Conservation (phyloP, 2,888 invertebrate species). For the Meiosimyza decipiens region DNA sequence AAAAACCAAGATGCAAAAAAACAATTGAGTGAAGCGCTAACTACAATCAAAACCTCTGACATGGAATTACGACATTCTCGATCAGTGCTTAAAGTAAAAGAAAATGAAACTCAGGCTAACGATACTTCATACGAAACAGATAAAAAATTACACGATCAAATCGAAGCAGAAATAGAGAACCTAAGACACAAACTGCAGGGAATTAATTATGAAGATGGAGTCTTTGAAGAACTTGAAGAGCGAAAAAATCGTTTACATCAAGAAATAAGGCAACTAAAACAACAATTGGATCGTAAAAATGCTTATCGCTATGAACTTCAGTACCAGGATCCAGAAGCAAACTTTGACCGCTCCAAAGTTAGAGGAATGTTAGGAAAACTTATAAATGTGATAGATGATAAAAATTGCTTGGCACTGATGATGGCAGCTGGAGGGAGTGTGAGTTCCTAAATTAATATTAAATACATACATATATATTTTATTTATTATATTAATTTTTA, state of each 20-base stretch:
- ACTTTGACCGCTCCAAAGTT: slow-evolving; percentile 76
- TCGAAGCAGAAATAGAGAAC: slow-evolving; percentile 70
- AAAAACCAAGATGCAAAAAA: slow-evolving; percentile 75
- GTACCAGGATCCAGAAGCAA: slow-evolving; percentile 81
- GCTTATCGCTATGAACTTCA: slow-evolving; percentile 70
- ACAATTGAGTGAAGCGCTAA: slow-evolving; percentile 79
- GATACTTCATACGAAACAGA: slow-evolving; percentile 77
- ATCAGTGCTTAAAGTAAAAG: slow-evolving; percentile 73
- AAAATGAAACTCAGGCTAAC: slow-evolving; percentile 75
- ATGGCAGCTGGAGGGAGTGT: slow-evolving; percentile 87
- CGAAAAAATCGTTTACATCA: slow-evolving; percentile 69
- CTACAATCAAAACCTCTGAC: slow-evolving; percentile 80
- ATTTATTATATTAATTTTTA: slow-evolving; percentile 24
- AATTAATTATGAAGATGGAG: slow-evolving; percentile 73
- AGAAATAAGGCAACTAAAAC: slow-evolving; percentile 69
- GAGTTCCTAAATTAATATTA: slow-evolving; percentile 52
- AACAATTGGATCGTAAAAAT: slow-evolving; percentile 56
- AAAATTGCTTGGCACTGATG: slow-evolving; percentile 82
- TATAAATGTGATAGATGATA: slow-evolving; percentile 77
- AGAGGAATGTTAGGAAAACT: slow-evolving; percentile 84
- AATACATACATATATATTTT: background rate
- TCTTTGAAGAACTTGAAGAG: slow-evolving; percentile 69
- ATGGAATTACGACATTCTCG: slow-evolving; percentile 79
- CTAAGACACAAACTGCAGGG: slow-evolving; percentile 68
- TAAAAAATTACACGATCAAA: slow-evolving; percentile 69